These are phyloP conservation scores for Thymelicus sylvestris DNA, from an alignment of 2,888 invertebrate species.

Conservation along the genomic window DNA sequence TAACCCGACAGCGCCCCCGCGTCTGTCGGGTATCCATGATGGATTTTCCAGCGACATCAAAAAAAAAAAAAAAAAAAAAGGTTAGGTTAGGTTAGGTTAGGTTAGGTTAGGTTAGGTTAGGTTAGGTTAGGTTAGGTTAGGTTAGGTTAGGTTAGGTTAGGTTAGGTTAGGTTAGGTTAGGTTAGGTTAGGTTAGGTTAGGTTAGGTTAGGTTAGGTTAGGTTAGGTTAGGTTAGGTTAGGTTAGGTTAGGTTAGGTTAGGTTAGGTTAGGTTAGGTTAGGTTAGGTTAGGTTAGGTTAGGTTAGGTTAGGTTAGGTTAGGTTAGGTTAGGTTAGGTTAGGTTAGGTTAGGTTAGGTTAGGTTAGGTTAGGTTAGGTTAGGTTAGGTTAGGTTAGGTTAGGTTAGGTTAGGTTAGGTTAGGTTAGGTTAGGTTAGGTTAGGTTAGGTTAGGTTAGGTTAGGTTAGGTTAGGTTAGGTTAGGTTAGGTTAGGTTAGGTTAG, in stretches of 20 bases:
- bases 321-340: slow-evolving; percentile 42
- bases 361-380: slow-evolving; percentile 41
- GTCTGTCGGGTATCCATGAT: too few species aligned
- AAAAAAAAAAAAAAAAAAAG: too few species aligned
- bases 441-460: slow-evolving; percentile 38
- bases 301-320: slow-evolving; percentile 41
- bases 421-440: slow-evolving; percentile 37
- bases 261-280: slow-evolving; percentile 40
- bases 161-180: slow-evolving; percentile 41
- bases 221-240: slow-evolving; percentile 42
- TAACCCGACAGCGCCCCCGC: too few species aligned
- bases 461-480: slow-evolving; percentile 37
- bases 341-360: slow-evolving; percentile 42
- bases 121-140: slow-evolving; percentile 39
- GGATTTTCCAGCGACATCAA: too few species aligned
- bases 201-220: slow-evolving; percentile 42
- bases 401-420: slow-evolving; percentile 39
- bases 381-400: slow-evolving; percentile 43
- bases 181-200: slow-evolving; percentile 40
- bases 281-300: slow-evolving; percentile 41
- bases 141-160: slow-evolving; percentile 40
- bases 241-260: slow-evolving; percentile 39
- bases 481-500: slow-evolving; percentile 38
- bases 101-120: slow-evolving; percentile 41
- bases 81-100: slow-evolving; percentile 44